A percentile compares a stretch with the other conserved stretches of the same genome.
These are phyloP conservation scores for Chionoecetes opilio DNA, from an alignment of 1,140 invertebrate genomes.

Conservation along the genomic window DNA sequence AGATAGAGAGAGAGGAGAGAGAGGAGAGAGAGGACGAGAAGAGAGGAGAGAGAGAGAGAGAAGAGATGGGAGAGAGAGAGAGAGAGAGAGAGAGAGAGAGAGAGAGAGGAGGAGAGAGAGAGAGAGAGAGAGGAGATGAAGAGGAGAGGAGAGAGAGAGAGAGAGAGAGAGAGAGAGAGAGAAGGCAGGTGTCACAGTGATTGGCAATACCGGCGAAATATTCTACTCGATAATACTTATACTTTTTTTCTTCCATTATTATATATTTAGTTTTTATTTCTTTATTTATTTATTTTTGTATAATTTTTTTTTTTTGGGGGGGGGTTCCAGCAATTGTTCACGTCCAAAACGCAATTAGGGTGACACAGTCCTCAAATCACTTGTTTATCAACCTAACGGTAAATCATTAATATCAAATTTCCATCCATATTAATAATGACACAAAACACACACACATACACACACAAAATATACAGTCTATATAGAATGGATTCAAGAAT, in stretches of 20 bases:
- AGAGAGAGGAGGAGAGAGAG: not conserved
- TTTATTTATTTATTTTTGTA: no score
- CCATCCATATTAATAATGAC: constrained; percentile 66
- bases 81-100: not conserved
- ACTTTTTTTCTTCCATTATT: no score
- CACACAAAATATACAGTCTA: not conserved
- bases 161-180: not conserved
- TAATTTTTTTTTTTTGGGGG: constrained; percentile 50
- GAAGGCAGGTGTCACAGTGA: constrained; percentile 29
- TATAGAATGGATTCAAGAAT: not conserved
- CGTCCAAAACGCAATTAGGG: constrained; percentile 33
- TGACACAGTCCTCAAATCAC: constrained; percentile 40
- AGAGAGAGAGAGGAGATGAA: not conserved
- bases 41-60: no score
- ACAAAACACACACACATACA: not conserved
- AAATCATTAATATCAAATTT: constrained; percentile 58
- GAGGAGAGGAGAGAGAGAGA: not conserved
- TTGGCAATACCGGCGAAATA: constrained; percentile 38
- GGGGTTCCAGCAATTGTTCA: constrained; percentile 16
- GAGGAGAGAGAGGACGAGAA: not conserved
- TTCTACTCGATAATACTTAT: constrained; percentile 8
- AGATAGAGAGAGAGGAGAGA: not conserved
- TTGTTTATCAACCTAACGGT: constrained; percentile 62
- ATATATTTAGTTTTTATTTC: no score
- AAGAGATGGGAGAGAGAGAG: not conserved